Base-by-base conservation (phyloP, 2,113 vertebrate genomes). In the Ptilorrhoa leucosticta region DNA sequence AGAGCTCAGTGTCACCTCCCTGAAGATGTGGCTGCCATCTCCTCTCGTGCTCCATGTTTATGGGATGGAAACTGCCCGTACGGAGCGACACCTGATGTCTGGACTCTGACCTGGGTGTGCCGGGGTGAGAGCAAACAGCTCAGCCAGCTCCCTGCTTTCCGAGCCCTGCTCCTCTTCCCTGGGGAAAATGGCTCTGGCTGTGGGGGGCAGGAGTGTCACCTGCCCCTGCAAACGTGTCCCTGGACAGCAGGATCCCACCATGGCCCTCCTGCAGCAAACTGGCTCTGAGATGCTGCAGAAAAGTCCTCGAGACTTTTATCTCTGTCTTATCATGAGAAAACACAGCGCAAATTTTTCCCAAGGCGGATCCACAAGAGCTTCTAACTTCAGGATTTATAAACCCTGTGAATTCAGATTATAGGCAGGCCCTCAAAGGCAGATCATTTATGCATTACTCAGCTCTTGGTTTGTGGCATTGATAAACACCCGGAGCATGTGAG, bases 71-170 rank as follows among this genome's bases (percentile, higher is more conserved):
- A 13, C 21, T 70, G 66, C 30, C 65, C 14, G 18, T n/a, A 6
- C 8, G 0, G 35, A 30, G 54, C 0, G 1, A 53, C 13, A 42
- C 21, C 33, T 13, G 4, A 15, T 11, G 37, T 16, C 53, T 89
- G 93, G 88, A 97, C 95, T 96, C 91, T 96, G 96, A n/a, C 56
- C 94, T 71, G 94, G 96, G 96, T n/a, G 96, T 84, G 96, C 66
- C 87, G 0, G 47, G 22, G 2, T 33, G 47, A 50, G 61, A 57
- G 37, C 50, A 92, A 93, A 87, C 87, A 89, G 6, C 56, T 56
- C 31, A 0, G 51, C 2, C 53, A 33, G 73, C 53, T 87, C 63
- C n/a, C 61, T 77, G 58, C 17, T 15, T 2, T 4, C 51, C 2
- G 2, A 65, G 56, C 65, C 65, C 78, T 44, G 14, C 70, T 56